A percentile compares a stretch with the other conserved stretches of the same genome.
phyloP scores from a whole-genome alignment of 2,797 vertebrate species.

The Pseudomugil gertrudae region DNA sequence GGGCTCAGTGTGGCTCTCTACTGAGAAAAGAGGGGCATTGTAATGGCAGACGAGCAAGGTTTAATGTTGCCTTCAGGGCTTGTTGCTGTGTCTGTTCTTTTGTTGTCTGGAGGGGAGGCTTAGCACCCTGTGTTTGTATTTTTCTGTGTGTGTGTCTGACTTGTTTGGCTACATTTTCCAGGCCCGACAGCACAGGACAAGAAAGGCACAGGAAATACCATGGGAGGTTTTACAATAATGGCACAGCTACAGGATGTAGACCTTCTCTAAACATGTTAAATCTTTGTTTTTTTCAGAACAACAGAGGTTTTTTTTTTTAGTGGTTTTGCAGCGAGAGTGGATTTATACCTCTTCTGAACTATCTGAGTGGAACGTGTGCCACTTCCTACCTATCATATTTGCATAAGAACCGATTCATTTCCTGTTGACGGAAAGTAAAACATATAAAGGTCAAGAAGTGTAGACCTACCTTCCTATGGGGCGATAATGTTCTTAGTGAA shows the following conservation, averaged over 20 bases:
- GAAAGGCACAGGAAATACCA: constrained; percentile 65
- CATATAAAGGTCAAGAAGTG: constrained; percentile 32
- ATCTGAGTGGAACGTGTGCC: constrained; percentile 19
- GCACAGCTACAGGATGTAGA: constrained; percentile 23
- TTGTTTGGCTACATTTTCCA: constrained; percentile 60
- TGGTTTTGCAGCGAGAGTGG: neutral
- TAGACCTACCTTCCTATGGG: constrained; percentile 5
- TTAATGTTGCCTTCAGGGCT: constrained; percentile 69
- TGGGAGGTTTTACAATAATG: constrained; percentile 46
- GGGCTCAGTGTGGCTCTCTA: constrained; percentile 34
- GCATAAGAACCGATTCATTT: constrained; percentile 30
- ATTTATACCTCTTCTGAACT: constrained; percentile 10
- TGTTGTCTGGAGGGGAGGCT: constrained; percentile 69
- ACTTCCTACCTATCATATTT: constrained; percentile 51
- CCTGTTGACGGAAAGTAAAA: constrained; percentile 41
- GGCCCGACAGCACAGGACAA: constrained; percentile 32
- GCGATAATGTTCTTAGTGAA: constrained; percentile 28
- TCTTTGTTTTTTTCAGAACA: constrained; percentile 3
- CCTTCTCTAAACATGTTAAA: constrained; percentile 16
- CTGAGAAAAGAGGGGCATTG: constrained; percentile 57
- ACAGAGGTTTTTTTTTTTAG: constrained; percentile 6
- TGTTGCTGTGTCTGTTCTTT: constrained; percentile 66
- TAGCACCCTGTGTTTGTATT: constrained; percentile 57
- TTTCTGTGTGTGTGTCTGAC: constrained; percentile 44
- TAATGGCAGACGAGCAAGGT: constrained; percentile 53